Evolutionary conservation across 2,797 vertebrate species (phyloP), one percentile per base, ranked within the genome.

Genomic region (Myotis planiceps): DNA sequence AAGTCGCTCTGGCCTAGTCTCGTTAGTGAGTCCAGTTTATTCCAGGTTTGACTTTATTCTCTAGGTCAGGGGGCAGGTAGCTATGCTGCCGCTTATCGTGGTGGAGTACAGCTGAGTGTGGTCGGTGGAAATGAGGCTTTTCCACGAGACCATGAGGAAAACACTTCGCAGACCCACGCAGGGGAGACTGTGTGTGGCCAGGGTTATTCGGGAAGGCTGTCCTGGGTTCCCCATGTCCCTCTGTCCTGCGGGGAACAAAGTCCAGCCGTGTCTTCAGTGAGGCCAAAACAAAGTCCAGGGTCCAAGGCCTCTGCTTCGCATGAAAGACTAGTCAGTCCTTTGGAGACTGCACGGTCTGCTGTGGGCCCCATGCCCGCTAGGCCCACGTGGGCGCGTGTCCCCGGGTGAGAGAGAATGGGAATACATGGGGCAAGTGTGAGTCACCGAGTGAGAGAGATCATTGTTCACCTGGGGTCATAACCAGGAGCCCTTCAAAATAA

Each of bases 11-110:
- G 29, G 19, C 6, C 42, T 71, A 51, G 25, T n/a, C 8, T 76
- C 42, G 21, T 79, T 13, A 15, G 9, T 23, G 53, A 58, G 8
- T 68, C 23, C 16, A 21, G 13, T 49, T 81, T 47, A 37, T 27
- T 49, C 1, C 4, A 45, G 14, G 0, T 29, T 45, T 65, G 12
- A 6, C 71, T 53, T 23, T 9, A 25, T 42, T 19, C 9, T 75
- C 19, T 37, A 19, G 37, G 42, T 18, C 25, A 45, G 27, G 12
- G 3, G 10, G 47, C 23, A 16, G n/a, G 12, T 10, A 2, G 66
- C 29, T 15, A 0, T 42, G 4, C 21, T 21, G 3, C 18, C 21
- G 18, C 39, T 47, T 69, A 9, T 0, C 3, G 1, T 15, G 16
- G 18, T 19, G 2, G 45, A 12, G 12, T 5, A 1, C 16, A 71